Conservation (phyloP, 2,113 vertebrate genomes). For the Nothobranchius furzeri region DNA sequence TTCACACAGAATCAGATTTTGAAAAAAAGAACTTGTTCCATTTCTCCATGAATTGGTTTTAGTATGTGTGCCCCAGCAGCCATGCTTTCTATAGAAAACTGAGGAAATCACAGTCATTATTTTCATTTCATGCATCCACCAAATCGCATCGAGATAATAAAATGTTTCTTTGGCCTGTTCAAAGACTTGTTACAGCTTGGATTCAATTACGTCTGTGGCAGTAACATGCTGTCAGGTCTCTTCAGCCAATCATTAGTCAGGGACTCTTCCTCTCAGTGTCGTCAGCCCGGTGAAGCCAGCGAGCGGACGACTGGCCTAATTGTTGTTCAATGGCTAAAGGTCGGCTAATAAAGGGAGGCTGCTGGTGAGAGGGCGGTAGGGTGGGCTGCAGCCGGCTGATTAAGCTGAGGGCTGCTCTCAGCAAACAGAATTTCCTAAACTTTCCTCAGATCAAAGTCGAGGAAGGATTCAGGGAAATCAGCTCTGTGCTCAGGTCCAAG, state of each 20-base stretch:
- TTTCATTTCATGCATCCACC: slow-evolving; percentile 74
- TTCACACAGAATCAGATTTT: slow-evolving; percentile 36
- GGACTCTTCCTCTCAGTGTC: slow-evolving; percentile 76
- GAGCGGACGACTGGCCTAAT: slow-evolving; percentile 83
- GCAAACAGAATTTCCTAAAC: slow-evolving; percentile 81
- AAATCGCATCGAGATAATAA: slow-evolving; percentile 89
- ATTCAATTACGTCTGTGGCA: slow-evolving; percentile 88
- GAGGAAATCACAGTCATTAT: slow-evolving; percentile 74
- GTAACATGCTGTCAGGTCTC: slow-evolving; percentile 85
- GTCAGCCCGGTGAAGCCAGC: slow-evolving; percentile 53
- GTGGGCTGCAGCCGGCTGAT: not conserved
- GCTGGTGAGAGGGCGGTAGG: slow-evolving; percentile 48
- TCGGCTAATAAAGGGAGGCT: slow-evolving; percentile 86
- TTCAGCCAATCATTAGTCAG: slow-evolving; percentile 89
- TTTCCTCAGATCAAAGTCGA: slow-evolving; percentile 83
- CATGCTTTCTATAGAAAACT: slow-evolving; percentile 65
- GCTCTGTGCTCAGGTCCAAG: slow-evolving; percentile 53
- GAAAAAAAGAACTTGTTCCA: slow-evolving; percentile 35
- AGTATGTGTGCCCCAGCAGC: slow-evolving; percentile 49
- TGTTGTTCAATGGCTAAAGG: slow-evolving; percentile 85
- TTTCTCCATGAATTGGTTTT: slow-evolving; percentile 55
- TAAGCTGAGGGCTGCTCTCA: slow-evolving; percentile 52
- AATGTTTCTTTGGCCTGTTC: slow-evolving; percentile 85
- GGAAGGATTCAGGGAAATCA: slow-evolving; percentile 82
- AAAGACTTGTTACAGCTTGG: slow-evolving; percentile 86